Evolutionary conservation across 2,888 invertebrate species (phyloP), one percentile per base, ranked within the genome.

Genomic region (Tuberolachnus salignus): DNA sequence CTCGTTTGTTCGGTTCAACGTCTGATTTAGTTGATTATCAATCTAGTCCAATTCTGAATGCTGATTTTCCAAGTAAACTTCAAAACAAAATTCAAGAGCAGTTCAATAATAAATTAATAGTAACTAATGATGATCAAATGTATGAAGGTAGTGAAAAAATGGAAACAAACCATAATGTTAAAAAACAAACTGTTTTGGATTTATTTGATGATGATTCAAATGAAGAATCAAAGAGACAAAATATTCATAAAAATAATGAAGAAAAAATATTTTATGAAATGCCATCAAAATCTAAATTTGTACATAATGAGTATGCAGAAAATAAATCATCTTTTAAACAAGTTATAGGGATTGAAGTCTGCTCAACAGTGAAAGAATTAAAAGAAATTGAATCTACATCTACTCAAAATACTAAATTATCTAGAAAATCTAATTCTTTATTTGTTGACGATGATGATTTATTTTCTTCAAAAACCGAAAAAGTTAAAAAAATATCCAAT

Each of bases 361-460:
- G 6, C 6, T 6, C 3, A 34, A 34, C 34, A 34, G 34, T 55
- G 8, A 26, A 42, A 23, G n/a, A 53, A 23, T 13, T 44, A 53
- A n/a, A 64, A 34, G 34, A 51, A 61, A 61, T 61, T 51, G 26
- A 26, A 34, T 51, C 51, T 11, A 49, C 26, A 26, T 13, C 23
- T 34, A 53, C 10, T 63, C 42, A 53, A 64, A 64, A 23, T 44
- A 74, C n/a, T 0, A n/a, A 9, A 23, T 13, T 74, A 10, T 3
- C 23, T n/a, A 23, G n/a, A 1, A 64, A 63, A 64, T 74, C 63
- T 0, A 74, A 42, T 44, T 59, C 71, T 66, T 51, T 81, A 51
- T 81, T 81, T 49, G 71, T 64, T 67, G 81, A 73, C 16, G 59
- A 80, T 44, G 66, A 81, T 14, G 69, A 81, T 63, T 13, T 80